Percentiles rank a stretch among this genome's conserved stretches.
Conservation (phyloP, 1,140 invertebrate species). For the Micrasema minimum region DNA sequence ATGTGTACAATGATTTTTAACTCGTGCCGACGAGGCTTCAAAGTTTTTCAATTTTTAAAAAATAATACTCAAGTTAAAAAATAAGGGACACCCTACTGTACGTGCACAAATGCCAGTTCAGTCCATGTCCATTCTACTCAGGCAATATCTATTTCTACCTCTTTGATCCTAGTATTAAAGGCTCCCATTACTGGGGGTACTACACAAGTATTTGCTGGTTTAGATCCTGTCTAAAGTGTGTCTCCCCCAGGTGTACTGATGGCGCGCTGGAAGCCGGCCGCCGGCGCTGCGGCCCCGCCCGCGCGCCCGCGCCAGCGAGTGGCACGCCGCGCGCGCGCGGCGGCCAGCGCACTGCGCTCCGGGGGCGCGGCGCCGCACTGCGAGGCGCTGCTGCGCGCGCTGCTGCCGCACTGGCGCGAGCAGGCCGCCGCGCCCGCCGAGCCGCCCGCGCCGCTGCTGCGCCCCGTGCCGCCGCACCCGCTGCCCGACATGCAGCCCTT, state of each 20-base stretch:
- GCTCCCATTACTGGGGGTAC: no score
- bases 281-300: conserved; percentile 47
- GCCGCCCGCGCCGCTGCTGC: conserved; percentile 69
- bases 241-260: conserved; percentile 75
- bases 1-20: no score
- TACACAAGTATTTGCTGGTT: no score
- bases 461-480: conserved; percentile 81
- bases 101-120: no score
- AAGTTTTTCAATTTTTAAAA: no score
- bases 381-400: conserved; percentile 79
- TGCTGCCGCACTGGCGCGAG: conserved; percentile 82
- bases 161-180: no score
- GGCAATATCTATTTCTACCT: no score
- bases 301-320: conserved; percentile 65
- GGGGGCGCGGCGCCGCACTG: conserved; percentile 86
- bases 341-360: conserved; percentile 80
- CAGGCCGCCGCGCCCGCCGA: conserved; percentile 28
- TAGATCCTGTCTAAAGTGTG: no score
- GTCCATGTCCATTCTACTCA: no score
- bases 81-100: no score
- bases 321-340: conserved; percentile 84
- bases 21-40: no score
- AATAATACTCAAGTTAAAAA: no score
- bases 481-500: conserved; percentile 96
- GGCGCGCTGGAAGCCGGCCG: conserved; percentile 76